These are phyloP conservation scores for Chymomyza fuscimana DNA, from an alignment of 2,888 invertebrate genomes.

Conservation along the genomic window DNA sequence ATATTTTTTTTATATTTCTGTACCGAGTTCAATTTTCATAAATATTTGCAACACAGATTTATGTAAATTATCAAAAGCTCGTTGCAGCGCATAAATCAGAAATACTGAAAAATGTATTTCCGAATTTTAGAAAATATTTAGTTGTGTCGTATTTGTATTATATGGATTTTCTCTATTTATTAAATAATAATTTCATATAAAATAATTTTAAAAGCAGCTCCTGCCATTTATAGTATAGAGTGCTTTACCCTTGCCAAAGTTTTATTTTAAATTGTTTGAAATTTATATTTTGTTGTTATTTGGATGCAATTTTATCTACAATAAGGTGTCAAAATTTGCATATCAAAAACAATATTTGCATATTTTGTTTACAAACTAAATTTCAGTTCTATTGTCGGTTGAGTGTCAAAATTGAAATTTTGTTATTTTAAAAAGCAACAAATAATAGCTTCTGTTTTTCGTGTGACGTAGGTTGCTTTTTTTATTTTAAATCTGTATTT, in stretches of 20 bases:
- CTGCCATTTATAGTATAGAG: neutral
- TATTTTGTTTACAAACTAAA: slow-evolving; percentile 2
- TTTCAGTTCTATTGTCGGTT: neutral
- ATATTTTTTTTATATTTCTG: too few relatives aligned
- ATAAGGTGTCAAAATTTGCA: slow-evolving; percentile 2
- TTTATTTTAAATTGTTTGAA: neutral
- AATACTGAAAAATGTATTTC: neutral
- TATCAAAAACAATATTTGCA: slow-evolving; percentile 5
- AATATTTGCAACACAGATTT: neutral
- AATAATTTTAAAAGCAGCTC: neutral
- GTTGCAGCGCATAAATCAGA: neutral
- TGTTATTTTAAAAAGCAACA: neutral
- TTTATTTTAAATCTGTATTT: neutral
- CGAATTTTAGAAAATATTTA: too few relatives aligned
- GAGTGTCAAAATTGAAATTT: slow-evolving; percentile 1
- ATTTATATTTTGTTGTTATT: neutral
- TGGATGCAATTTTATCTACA: neutral
- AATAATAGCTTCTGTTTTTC: neutral
- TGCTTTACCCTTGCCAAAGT: neutral
- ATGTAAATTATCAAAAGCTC: neutral
- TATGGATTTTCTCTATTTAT: neutral
- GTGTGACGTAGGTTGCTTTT: neutral
- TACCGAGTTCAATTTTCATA: neutral
- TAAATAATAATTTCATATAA: neutral
- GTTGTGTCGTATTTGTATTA: neutral